Evolutionary conservation across 2,797 vertebrate species (phyloP), one percentile per base, ranked within the genome.

Genomic region (Lycodopsis pacificus): DNA sequence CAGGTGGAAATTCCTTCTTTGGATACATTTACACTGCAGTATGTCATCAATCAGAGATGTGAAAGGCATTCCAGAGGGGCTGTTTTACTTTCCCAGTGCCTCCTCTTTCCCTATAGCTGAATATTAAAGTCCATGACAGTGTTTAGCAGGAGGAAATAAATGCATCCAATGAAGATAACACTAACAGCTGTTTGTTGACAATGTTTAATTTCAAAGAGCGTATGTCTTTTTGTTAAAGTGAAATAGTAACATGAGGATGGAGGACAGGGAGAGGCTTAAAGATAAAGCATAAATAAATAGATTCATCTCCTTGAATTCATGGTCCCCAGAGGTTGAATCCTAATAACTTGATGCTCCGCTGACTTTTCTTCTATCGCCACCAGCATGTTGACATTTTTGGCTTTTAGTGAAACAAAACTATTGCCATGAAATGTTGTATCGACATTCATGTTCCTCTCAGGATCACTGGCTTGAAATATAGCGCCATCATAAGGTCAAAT

Each of bases 1-100:
- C 66, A 89, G 85, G 77, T 88, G 74, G 83, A 65, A 68, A 83
- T 79, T 82, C 69, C 46, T 82, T 32, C 38, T 68, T 4, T 57
- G 73, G 66, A 81, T 78, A 75, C 69, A 54, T 68, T 82, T 75
- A 30, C 67, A 54, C 11, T 2, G 44, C 46, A 57, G 27, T 49
- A 53, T 20, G 65, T 80, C 77, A 81, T 79, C 63, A 71, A 79
- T 82, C 71, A 66, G 5, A 70, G 51, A 70, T 20, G 68, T 65
- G 53, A 40, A 27, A 56, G 27, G 67, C 71, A 83, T 89, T 89
- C 84, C 79, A 78, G 51, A 59, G 7, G 11, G 19, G 10, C 30
- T 44, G 48, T 40, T 80, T 59, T 73, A 46, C 59, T 83, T 82
- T 73, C n/a, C 56, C 59, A 58, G 30, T 22, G 2, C 46, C 62